These are phyloP conservation scores for Cyprinella venusta DNA, from an alignment of 2,797 vertebrate species.

Conservation along the genomic window DNA sequence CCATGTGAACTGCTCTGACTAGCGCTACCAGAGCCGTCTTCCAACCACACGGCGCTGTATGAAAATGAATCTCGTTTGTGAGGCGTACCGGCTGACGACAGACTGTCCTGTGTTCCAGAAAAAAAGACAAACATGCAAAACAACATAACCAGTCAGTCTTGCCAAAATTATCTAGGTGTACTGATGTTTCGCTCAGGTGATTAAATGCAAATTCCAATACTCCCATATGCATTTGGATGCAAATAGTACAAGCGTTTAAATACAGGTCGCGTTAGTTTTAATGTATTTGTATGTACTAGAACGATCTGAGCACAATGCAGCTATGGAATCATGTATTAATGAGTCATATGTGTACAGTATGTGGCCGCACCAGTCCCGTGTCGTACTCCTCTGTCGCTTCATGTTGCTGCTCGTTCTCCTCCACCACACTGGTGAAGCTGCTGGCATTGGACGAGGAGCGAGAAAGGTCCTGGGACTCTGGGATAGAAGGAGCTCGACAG, in stretches of 20 bases:
- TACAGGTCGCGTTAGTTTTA: background rate
- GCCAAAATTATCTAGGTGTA: background rate
- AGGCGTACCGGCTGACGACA: constrained; percentile 85
- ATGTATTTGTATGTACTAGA: background rate
- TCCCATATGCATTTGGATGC: background rate
- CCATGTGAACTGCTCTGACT: constrained; percentile 83
- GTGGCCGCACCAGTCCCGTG: constrained; percentile 79
- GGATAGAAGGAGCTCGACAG: constrained; percentile 79
- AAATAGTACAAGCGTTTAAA: background rate
- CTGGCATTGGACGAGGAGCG: constrained; percentile 94
- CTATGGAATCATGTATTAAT: background rate
- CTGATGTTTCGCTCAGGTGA: background rate
- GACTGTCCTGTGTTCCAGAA: constrained; percentile 80
- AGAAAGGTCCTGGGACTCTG: constrained; percentile 87
- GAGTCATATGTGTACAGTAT: background rate
- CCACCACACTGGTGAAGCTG: constrained; percentile 93
- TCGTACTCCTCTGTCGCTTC: constrained; percentile 85
- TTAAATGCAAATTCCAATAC: constrained; percentile 6
- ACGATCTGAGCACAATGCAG: background rate
- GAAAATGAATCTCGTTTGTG: constrained; percentile 87
- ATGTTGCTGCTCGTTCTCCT: constrained; percentile 85
- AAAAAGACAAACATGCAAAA: constrained; percentile 15
- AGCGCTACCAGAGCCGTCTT: constrained; percentile 83
- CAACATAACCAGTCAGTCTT: background rate
- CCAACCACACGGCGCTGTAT: constrained; percentile 85